Evolutionary conservation across 2,797 vertebrate genomes (phyloP), one percentile per base, ranked within the genome.

Genomic region (Anolis apletophallus): DNA sequence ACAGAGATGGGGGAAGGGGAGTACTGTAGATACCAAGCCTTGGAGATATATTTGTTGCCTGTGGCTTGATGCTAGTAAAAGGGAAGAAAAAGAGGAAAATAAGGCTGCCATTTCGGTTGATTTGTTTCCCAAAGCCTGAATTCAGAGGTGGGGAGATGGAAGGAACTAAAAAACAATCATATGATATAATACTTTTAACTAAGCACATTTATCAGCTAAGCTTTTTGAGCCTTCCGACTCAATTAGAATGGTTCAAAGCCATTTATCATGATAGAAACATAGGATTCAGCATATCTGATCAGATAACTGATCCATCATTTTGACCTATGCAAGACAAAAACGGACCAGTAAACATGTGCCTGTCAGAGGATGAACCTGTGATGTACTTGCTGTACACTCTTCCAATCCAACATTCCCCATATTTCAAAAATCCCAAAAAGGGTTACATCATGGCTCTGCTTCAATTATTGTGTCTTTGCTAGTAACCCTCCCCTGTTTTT

Each of bases 1-100:
- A 92, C 40, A 89, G 36, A 94, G 88, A 80, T 88, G 87, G 50
- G 84, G 90, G 88, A 75, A 73, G 57, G 26, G 74, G 54, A 8
- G 32, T 82, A 50, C 81, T 13, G 57, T 32, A 77, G 19, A 89
- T 59, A 80, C 86, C 71, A 34, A 82, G 91, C 69, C 85, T 89
- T 7, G 81, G 19, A 87, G 90, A 85, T 89, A 90, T 83, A 76
- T 88, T 88, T 89, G 77, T 89, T 88, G 88, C 75, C 61, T 86
- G 82, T 79, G 52, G 88, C 68, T 68, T 86, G 87, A 26, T 83
- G 80, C 80, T 87, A 59, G 69, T 83, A 92, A 83, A 85, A 88
- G 85, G 74, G 82, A 76, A 80, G 81, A 88, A 88, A 90, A 75
- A 61, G 64, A 80, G 84, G 84, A 91, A 92, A 94, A 81, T 75